phyloP scores from a whole-genome alignment of 2,113 vertebrate species.

The Puntigrus tetrazona region DNA sequence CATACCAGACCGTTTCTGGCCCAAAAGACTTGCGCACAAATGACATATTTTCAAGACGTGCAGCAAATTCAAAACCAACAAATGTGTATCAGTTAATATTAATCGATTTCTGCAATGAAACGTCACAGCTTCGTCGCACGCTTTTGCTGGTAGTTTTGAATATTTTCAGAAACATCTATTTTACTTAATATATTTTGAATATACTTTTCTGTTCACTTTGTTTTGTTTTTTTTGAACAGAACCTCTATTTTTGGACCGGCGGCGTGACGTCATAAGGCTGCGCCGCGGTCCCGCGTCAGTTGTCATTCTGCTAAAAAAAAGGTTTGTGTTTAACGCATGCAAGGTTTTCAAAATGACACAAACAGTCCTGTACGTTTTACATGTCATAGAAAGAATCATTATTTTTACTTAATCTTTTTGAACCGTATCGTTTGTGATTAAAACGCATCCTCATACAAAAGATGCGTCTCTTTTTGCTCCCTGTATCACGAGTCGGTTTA shows the following conservation, averaged over 20 bases:
- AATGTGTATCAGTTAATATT: too few species aligned
- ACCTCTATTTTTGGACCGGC: background rate
- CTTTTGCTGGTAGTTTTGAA: background rate
- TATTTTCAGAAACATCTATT: background rate
- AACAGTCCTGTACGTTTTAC: background rate
- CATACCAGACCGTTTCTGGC: too few species aligned
- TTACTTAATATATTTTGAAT: background rate
- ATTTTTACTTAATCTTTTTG: background rate
- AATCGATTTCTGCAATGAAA: background rate
- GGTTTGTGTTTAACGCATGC: background rate
- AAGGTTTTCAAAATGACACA: background rate
- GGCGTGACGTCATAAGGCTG: background rate
- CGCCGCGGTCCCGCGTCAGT: background rate
- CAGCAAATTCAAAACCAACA: too few species aligned
- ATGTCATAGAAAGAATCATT: background rate
- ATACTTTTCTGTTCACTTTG: background rate
- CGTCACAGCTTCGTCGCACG: background rate
- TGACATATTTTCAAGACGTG: too few species aligned
- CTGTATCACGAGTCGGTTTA: background rate
- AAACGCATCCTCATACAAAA: background rate
- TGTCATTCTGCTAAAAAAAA: background rate
- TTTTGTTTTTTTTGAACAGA: background rate
- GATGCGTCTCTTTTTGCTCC: conserved; percentile 1
- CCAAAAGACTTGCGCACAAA: too few species aligned
- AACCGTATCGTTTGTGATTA: background rate